phyloP scores from a whole-genome alignment of 2,888 invertebrate species.

The Cataglyphis livida region DNA sequence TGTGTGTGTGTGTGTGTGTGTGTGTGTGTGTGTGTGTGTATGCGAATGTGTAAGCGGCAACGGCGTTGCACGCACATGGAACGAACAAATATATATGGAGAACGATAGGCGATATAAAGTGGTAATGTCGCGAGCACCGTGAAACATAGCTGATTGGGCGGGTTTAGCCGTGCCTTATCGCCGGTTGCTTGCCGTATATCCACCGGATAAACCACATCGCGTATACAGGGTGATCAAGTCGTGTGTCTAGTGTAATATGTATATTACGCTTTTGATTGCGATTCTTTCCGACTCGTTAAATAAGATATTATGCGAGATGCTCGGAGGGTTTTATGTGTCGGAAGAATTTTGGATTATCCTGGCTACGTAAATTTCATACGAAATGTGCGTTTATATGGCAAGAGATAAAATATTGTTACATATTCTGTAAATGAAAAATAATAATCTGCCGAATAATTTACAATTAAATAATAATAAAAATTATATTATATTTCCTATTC shows the following conservation, averaged over 20 bases:
- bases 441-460: background rate
- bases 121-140: constrained; percentile 75
- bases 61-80: constrained; percentile 56
- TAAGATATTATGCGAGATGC: background rate
- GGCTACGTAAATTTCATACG: background rate
- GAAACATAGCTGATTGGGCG: constrained; percentile 77
- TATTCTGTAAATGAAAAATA: background rate
- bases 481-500: background rate
- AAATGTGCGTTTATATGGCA: background rate
- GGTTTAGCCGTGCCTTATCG: constrained; percentile 77
- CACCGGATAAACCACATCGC: constrained; percentile 57
- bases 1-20: background rate
- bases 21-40: constrained; percentile 27
- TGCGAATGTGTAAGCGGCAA: constrained; percentile 46
- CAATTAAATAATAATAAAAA: background rate
- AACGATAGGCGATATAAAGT: constrained; percentile 77
- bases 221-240: constrained; percentile 36
- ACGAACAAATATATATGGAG: constrained; percentile 75
- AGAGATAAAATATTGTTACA: background rate
- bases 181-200: constrained; percentile 60
- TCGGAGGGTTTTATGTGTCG: background rate
- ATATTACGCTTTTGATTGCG: background rate
- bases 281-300: background rate
- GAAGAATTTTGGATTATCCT: background rate
- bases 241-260: background rate